Conservation (phyloP, 92 coral and sea anemone genomes). For the Parazoanthus atlanticus region DNA sequence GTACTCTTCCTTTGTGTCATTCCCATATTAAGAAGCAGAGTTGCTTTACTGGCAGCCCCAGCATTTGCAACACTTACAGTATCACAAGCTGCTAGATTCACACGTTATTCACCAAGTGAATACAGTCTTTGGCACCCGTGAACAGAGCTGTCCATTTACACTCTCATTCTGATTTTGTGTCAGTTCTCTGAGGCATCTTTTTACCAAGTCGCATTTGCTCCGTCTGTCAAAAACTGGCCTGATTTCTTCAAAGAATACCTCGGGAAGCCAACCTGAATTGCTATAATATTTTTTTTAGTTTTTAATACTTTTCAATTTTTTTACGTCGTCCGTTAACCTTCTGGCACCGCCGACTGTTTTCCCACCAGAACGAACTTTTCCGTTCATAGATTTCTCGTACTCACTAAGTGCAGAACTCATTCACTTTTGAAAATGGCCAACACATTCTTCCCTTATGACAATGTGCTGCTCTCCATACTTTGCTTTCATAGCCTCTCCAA, state of each 20-base stretch:
- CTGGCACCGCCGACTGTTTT: conserved; percentile 34
- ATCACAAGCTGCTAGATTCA: conserved; percentile 56
- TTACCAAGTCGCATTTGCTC: conserved; percentile 42
- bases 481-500: conserved; percentile 40
- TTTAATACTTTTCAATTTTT: conserved; percentile 46
- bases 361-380: conserved; percentile 31
- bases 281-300: conserved; percentile 15
- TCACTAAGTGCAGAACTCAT: no score
- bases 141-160: conserved; percentile 71
- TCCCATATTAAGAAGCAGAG: neutral
- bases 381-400: conserved; percentile 28
- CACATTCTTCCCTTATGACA: conserved; percentile 50
- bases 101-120: conserved; percentile 62
- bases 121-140: conserved; percentile 52
- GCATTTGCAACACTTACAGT: conserved; percentile 63
- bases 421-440: no score
- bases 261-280: no score
- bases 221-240: conserved; percentile 47
- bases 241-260: no score
- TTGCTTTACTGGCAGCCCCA: conserved; percentile 71
- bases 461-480: conserved; percentile 35
- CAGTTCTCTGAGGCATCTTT: conserved; percentile 56
- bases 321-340: conserved; percentile 23
- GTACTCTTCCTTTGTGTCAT: neutral
- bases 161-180: conserved; percentile 74